Evolutionary conservation across 2,113 vertebrate genomes (phyloP).

Genomic region (Oenanthe melanoleuca): DNA sequence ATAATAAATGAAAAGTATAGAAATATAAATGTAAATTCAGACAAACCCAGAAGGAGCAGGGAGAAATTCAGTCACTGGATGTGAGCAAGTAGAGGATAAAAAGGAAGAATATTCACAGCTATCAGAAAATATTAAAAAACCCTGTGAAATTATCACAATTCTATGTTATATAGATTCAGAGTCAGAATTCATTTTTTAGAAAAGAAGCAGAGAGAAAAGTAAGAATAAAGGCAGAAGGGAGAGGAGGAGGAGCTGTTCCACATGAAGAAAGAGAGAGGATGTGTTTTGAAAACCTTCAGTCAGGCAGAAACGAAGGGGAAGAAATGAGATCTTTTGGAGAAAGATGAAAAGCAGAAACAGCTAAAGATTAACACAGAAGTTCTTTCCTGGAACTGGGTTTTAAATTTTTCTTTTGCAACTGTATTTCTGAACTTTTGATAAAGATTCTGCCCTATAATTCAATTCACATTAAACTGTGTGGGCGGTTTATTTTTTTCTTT

Average conservation of each 20-base stretch:
- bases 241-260: background rate
- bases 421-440: background rate
- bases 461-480: background rate
- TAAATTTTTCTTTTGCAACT: background rate
- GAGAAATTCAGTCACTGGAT: background rate
- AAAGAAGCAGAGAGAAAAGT: background rate
- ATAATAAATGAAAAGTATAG: background rate
- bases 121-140: background rate
- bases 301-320: background rate
- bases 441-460: background rate
- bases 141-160: background rate
- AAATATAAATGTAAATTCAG: background rate
- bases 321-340: background rate
- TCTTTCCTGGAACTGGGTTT: background rate
- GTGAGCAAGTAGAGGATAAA: background rate
- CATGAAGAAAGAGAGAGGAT: background rate
- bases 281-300: background rate
- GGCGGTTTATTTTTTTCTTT: fast-evolving
- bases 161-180: background rate
- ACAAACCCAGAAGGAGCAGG: background rate
- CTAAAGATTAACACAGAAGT: background rate
- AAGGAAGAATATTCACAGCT: background rate
- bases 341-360: background rate
- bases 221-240: background rate
- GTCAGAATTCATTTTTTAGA: background rate